Evolutionary conservation across 2,888 invertebrate species (phyloP), one percentile per base, ranked within the genome.

Genomic region (Cheilosia impressa): DNA sequence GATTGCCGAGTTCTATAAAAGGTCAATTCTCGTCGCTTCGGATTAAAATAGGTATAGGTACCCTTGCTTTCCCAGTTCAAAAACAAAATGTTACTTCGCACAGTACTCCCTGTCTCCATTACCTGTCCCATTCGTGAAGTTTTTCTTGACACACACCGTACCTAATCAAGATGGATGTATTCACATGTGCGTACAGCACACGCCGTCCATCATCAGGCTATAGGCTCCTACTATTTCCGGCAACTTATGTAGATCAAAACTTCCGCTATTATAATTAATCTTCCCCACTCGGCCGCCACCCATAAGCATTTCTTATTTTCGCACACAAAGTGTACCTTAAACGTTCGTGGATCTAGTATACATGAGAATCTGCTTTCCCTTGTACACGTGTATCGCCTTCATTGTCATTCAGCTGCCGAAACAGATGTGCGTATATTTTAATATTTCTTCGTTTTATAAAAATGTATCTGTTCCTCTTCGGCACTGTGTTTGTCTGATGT

Each of bases 361-460:
- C n/a, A 31, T 2, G 31, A 2, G 22, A 65, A 17, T 53, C 52
- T n/a, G 4, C 17, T 2, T 19, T 24, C 13, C 22, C 17, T 17
- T 17, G 17, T 5, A 2, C 10, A 53, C 52, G 38, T 58, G 52
- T 45, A 17, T 7, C 6, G 6, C 10, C 24, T 27, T 43, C 13
- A 7, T 22, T 47, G 47, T 17, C 47, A 27, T 15, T 7, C 4
- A 17, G 6, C 41, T 60, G 15, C 22, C 15, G 52, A 13, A 45
- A 13, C 31, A 58, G 41, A 58, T 58, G 27, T 58, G 43, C 52
- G 43, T 66, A 69, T 27, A 50, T 60, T 60, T 60, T 72, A 60
- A 73, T 73, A 41, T 73, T 60, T 73, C 13, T 31, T 53, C 31
- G 10, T 62, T 62, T 72, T 34, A 34, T 63, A 34, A 69, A 69